Evolutionary conservation across 2,797 vertebrate genomes (phyloP).

Genomic region (Arnoldichthys spilopterus): DNA sequence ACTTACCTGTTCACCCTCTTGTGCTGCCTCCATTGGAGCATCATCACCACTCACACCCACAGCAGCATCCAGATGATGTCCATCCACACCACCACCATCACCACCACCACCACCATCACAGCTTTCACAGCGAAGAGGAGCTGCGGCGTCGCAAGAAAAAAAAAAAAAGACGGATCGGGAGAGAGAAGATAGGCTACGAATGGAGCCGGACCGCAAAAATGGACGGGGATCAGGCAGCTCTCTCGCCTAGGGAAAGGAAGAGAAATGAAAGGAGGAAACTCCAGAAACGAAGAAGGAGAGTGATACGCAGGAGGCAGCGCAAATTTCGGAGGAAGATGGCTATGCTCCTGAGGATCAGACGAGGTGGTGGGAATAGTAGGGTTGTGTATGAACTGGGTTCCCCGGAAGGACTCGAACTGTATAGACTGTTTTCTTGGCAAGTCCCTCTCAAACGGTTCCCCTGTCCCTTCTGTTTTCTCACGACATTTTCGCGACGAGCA

Average conservation of each 20-base stretch:
- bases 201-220: conserved; percentile 70
- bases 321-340: conserved; percentile 76
- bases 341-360: conserved; percentile 78
- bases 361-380: conserved; percentile 73
- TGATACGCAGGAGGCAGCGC: conserved; percentile 68
- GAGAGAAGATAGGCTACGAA: conserved; percentile 76
- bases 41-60: conserved; percentile 71
- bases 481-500: conserved; percentile 80
- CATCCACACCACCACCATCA: conserved; percentile 77
- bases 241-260: conserved; percentile 53
- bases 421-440: conserved; percentile 78
- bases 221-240: conserved; percentile 58
- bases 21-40: conserved; percentile 76
- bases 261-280: conserved; percentile 70
- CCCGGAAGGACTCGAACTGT: conserved; percentile 75
- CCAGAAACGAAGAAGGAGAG: conserved; percentile 72
- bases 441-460: conserved; percentile 80
- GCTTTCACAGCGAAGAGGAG: conserved; percentile 74
- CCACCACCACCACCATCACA: conserved; percentile 76
- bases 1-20: conserved; percentile 77
- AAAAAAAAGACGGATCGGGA: conserved; percentile 73
- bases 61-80: conserved; percentile 76
- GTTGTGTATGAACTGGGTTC: conserved; percentile 79
- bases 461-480: conserved; percentile 80
- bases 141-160: conserved; percentile 80